phyloP scores from a whole-genome alignment of 2,888 invertebrate genomes.

The Idaea biselata region DNA sequence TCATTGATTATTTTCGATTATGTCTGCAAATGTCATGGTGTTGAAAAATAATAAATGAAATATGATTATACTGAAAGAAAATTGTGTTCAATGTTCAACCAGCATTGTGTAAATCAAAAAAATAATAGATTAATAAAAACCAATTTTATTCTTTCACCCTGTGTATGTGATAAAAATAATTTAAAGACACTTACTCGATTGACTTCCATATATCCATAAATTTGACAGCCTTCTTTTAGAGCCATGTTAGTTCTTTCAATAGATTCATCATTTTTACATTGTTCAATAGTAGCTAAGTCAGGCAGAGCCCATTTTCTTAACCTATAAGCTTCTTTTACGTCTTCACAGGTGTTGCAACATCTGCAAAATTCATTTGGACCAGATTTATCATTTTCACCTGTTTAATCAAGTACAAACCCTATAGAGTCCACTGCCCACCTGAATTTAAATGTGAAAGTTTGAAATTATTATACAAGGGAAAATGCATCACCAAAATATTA shows the following conservation, averaged over 20 bases:
- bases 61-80: background rate
- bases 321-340: conserved; percentile 96
- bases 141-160: background rate
- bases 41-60: too few relatives aligned
- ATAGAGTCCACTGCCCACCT: background rate
- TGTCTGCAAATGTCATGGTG: too few relatives aligned
- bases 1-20: too few relatives aligned
- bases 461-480: too few relatives aligned
- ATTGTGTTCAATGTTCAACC: background rate
- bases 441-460: too few relatives aligned
- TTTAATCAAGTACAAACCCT: background rate
- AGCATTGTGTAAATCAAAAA: too few relatives aligned
- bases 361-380: conserved; percentile 62
- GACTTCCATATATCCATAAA: conserved; percentile 96
- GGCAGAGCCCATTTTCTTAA: conserved; percentile 92
- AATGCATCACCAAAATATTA: too few relatives aligned
- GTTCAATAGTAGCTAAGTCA: conserved; percentile 89
- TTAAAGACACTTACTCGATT: conserved; percentile 84
- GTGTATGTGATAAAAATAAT: background rate
- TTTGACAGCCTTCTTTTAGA: conserved; percentile 96
- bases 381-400: background rate
- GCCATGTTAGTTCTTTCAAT: conserved; percentile 88
- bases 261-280: conserved; percentile 92
- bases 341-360: conserved; percentile 98
- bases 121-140: too few relatives aligned